Percentiles rank a stretch among this genome's conserved stretches.
Evolutionary conservation across 2,113 vertebrate genomes (phyloP).

Genomic region (Labeo catla): DNA sequence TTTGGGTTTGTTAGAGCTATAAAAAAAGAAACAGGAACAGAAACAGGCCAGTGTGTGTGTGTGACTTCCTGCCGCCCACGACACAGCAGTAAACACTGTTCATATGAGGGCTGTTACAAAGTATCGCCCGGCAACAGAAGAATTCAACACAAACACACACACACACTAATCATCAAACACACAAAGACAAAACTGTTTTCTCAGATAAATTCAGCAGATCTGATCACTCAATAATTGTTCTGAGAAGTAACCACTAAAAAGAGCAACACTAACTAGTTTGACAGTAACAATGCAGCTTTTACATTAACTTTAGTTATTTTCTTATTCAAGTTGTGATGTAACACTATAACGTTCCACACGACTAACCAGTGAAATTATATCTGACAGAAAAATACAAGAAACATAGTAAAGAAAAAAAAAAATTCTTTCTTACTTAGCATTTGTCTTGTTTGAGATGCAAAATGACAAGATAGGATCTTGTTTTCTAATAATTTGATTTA

Average conservation of each 20-base stretch:
- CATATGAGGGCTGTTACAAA: constrained; percentile 63
- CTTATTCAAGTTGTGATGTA: not conserved
- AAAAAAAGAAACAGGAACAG: not conserved
- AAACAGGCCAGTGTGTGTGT: not conserved
- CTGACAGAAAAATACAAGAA: not conserved
- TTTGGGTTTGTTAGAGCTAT: not conserved
- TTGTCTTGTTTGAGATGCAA: not conserved
- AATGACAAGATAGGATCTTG: not conserved
- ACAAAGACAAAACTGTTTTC: not conserved
- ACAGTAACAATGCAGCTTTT: not conserved
- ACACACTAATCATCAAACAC: not conserved
- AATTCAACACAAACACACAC: constrained; percentile 32
- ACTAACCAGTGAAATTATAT: not conserved
- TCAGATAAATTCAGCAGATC: not conserved
- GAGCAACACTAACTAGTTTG: not conserved
- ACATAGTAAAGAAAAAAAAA: too few relatives aligned
- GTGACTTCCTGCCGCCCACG: constrained; percentile 2
- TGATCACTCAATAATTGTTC: not conserved
- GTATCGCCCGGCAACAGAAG: constrained; percentile 58
- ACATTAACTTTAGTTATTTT: not conserved
- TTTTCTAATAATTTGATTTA: too few relatives aligned
- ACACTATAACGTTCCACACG: not conserved
- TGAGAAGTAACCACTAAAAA: not conserved
- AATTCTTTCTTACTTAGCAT: too few relatives aligned
- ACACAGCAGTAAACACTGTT: constrained; percentile 46